A percentile compares a stretch with the other conserved stretches of the same genome.
Evolutionary conservation across 2,113 vertebrate genomes (phyloP).

Genomic region (Kryptolebias marmoratus): DNA sequence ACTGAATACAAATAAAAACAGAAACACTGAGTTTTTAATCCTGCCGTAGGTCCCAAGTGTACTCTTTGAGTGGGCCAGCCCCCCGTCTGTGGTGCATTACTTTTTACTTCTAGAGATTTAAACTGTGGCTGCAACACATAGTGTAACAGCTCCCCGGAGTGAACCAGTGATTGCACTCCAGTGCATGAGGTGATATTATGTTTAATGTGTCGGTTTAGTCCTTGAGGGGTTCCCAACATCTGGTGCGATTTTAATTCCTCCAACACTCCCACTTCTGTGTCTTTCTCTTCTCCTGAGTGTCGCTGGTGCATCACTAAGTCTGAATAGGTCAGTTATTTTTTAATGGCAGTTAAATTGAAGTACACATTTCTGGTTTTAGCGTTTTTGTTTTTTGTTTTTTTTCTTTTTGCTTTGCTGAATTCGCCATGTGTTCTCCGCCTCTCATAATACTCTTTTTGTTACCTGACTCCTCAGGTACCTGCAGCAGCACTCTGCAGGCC

Average conservation of each 20-base stretch:
- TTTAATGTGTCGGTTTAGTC: constrained; percentile 76
- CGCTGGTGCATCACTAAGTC: constrained; percentile 9
- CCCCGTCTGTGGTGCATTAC: constrained; percentile 48
- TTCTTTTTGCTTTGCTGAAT: not conserved
- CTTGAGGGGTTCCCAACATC: constrained; percentile 73
- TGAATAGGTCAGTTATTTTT: constrained; percentile 8
- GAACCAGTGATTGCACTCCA: constrained; percentile 69
- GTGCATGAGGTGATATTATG: constrained; percentile 75
- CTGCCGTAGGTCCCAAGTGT: constrained; percentile 48
- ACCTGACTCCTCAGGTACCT: constrained; percentile 57
- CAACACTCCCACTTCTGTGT: constrained; percentile 27
- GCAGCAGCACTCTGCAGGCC: constrained; percentile 61
- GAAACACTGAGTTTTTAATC: constrained; percentile 38
- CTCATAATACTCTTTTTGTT: not conserved
- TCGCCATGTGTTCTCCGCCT: not conserved
- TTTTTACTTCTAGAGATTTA: constrained; percentile 69
- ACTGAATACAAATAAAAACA: constrained; percentile 28
- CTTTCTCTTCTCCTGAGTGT: constrained; percentile 31
- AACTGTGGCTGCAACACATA: constrained; percentile 71
- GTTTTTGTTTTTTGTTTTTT: not conserved
- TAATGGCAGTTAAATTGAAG: constrained; percentile 3
- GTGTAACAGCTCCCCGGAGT: constrained; percentile 72
- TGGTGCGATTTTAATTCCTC: constrained; percentile 65
- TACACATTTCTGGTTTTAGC: no score
- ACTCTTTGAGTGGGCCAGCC: constrained; percentile 48